Percentiles rank a stretch among this genome's conserved stretches.
Conservation (phyloP, 2,797 vertebrate genomes). For the Numenius phaeopus region DNA sequence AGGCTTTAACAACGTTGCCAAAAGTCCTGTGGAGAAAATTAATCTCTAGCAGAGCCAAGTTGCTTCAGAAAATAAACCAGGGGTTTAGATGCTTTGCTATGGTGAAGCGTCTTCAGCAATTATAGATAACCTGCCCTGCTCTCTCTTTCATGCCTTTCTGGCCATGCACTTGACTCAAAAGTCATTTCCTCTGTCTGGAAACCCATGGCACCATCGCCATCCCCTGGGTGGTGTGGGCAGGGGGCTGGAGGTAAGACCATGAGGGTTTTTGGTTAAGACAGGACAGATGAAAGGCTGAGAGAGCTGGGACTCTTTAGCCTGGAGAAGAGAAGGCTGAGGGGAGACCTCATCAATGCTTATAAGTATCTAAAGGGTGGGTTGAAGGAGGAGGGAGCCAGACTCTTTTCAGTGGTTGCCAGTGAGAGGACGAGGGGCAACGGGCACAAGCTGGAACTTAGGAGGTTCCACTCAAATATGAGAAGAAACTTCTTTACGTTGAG, state of each 20-base stretch:
- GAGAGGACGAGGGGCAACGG: too few species aligned
- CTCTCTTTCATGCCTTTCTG: neutral
- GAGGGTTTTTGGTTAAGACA: neutral
- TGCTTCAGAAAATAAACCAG: neutral
- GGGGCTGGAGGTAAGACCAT: neutral
- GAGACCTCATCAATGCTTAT: too few species aligned
- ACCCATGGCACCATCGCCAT: neutral
- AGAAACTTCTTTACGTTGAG: too few species aligned
- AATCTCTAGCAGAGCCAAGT: conserved; percentile 10
- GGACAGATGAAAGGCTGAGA: neutral
- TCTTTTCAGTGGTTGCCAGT: too few species aligned
- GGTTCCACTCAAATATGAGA: too few species aligned
- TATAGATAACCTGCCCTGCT: neutral
- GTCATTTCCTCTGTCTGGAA: neutral
- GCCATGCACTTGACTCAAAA: neutral
- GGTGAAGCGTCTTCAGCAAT: neutral
- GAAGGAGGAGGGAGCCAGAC: too few species aligned
- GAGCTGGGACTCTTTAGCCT: too few species aligned
- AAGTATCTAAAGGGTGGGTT: too few species aligned
- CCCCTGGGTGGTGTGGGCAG: accelerated
- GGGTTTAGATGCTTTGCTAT: neutral
- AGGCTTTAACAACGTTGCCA: conserved; percentile 5
- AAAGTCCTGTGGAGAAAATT: conserved; percentile 31
- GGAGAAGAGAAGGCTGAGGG: too few species aligned
- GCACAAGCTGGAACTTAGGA: too few species aligned